Evolutionary conservation across 1,140 invertebrate species (phyloP).

Genomic region (Macrobrachium rosenbergii): DNA sequence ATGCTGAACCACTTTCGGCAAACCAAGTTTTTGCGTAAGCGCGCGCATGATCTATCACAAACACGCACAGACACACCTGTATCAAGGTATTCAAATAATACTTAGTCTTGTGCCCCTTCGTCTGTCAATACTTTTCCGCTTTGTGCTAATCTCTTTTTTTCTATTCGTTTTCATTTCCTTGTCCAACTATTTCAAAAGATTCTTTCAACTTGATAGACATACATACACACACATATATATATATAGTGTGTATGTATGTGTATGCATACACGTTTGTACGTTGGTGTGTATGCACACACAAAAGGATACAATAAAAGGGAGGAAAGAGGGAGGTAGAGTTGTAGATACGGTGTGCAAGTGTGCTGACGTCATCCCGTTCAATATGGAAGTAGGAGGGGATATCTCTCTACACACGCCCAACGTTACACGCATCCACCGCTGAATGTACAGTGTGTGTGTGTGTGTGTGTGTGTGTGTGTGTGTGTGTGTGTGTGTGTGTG

Average conservation of each 20-base stretch:
- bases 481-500: background rate
- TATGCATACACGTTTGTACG: background rate
- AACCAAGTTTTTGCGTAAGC: too few species aligned
- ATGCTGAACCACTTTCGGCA: too few species aligned
- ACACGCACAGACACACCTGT: too few species aligned
- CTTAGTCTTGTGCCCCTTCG: too few species aligned
- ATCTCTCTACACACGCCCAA: background rate
- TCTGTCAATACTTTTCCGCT: too few species aligned
- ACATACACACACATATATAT: background rate
- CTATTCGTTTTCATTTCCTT: too few species aligned
- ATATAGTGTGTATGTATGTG: background rate
- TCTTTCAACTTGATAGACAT: too few species aligned
- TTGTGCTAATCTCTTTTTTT: too few species aligned
- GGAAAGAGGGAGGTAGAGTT: background rate
- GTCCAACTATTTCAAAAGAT: too few species aligned
- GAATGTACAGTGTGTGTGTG: background rate
- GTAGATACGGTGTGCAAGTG: background rate
- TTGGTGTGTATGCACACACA: background rate
- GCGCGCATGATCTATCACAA: too few species aligned
- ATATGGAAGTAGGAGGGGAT: background rate
- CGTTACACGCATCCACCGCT: background rate
- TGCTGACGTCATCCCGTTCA: background rate
- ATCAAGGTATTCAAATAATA: too few species aligned
- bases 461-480: conserved; percentile 7
- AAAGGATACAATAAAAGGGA: background rate